These are phyloP conservation scores for Drosophila infuscata DNA, from an alignment of 2,888 invertebrate species.

Conservation along the genomic window DNA sequence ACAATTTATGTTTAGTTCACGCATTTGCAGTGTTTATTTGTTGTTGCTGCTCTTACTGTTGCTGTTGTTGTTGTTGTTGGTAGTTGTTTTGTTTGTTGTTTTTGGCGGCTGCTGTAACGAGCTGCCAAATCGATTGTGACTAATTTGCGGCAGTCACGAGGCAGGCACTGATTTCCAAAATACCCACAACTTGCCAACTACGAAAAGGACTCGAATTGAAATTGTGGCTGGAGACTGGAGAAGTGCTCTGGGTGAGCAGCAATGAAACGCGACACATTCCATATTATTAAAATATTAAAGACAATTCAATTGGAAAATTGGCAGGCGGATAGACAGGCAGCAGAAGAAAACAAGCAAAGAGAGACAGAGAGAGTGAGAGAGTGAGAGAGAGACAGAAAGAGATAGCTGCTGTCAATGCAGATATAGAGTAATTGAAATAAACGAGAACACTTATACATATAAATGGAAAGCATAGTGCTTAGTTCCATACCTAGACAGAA, in stretches of 20 bases:
- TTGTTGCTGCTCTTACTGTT: conserved; percentile 30
- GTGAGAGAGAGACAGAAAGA: background rate
- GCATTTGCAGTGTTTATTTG: conserved; percentile 49
- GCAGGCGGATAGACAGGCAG: conserved; percentile 57
- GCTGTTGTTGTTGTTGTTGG: conserved; percentile 25
- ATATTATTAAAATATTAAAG: conserved; percentile 78
- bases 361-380: conserved; percentile 4
- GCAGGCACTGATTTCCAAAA: conserved; percentile 65
- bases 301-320: conserved; percentile 80
- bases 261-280: conserved; percentile 48
- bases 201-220: conserved; percentile 32
- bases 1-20: conserved; percentile 65
- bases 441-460: conserved; percentile 53
- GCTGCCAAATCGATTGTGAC: conserved; percentile 80
- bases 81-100: conserved; percentile 29
- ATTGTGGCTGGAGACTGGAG: background rate
- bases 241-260: conserved; percentile 6
- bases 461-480: background rate
- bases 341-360: conserved; percentile 5
- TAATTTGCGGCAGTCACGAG: conserved; percentile 74
- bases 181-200: conserved; percentile 38
- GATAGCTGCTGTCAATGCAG: conserved; percentile 47
- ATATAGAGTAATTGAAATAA: conserved; percentile 78
- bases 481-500: background rate
- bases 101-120: conserved; percentile 70